These are phyloP conservation scores for Willisornis vidua DNA, from an alignment of 2,113 vertebrate genomes.

Conservation along the genomic window DNA sequence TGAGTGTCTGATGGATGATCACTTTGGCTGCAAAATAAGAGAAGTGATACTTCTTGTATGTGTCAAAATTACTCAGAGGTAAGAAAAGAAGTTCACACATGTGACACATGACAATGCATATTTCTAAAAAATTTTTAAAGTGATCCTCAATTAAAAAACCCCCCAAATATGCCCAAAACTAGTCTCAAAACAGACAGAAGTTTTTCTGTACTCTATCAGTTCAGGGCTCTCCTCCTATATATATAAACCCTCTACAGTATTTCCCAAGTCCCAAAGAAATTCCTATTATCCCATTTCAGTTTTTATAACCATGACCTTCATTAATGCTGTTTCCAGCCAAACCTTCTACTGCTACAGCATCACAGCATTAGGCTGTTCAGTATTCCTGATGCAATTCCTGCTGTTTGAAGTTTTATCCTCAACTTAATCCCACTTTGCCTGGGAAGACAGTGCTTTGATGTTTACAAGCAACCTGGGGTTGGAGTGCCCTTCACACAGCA, in stretches of 20 bases:
- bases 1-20: slow-evolving; percentile 92
- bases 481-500: not conserved
- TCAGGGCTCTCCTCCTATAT: not conserved
- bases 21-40: slow-evolving; percentile 84
- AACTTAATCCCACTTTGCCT: not conserved
- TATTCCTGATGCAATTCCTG: not conserved
- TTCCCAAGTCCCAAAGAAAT: not conserved
- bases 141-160: not conserved
- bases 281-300: not conserved
- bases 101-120: not conserved
- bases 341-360: rapidly evolving
- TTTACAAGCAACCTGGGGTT: not conserved
- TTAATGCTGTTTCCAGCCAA: rapidly evolving
- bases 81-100: not conserved
- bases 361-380: not conserved
- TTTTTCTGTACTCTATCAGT: not conserved
- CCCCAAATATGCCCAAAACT: not conserved
- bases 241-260: not conserved
- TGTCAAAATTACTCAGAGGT: not conserved
- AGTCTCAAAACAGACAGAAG: not conserved
- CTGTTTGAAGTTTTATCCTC: not conserved
- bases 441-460: not conserved
- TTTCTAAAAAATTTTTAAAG: not conserved
- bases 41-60: not conserved
- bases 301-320: not conserved